A percentile compares a stretch with the other conserved stretches of the same genome.
Evolutionary conservation across 1,140 invertebrate species (phyloP).

Genomic region (Halyomorpha halys): DNA sequence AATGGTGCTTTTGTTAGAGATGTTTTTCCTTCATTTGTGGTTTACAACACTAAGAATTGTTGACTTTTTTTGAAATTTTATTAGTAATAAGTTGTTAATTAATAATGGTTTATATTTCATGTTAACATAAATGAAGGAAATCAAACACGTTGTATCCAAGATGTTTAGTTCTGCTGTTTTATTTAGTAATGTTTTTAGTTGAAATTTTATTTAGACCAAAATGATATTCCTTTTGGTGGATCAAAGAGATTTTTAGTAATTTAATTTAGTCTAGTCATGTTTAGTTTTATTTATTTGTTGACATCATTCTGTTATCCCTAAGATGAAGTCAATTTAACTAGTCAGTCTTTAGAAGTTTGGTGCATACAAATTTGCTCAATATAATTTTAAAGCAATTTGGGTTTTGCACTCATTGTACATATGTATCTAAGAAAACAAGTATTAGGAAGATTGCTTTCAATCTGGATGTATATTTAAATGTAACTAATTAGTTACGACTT

Average conservation of each 20-base stretch:
- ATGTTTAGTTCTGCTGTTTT: too few relatives aligned
- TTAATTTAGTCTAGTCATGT: slow-evolving; percentile 7
- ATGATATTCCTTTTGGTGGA: slow-evolving; percentile 5
- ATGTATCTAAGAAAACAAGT: neutral
- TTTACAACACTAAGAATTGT: too few relatives aligned
- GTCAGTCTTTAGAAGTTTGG: slow-evolving; percentile 3
- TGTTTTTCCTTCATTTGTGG: too few relatives aligned
- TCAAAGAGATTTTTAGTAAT: slow-evolving; percentile 5
- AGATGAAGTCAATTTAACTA: slow-evolving; percentile 7
- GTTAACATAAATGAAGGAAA: too few relatives aligned
- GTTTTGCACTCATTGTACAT: slow-evolving; percentile 9
- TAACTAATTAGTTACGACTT: neutral
- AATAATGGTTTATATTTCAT: too few relatives aligned
- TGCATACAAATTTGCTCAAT: slow-evolving; percentile 11
- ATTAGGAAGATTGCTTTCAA: slow-evolving; percentile 12
- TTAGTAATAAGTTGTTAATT: too few relatives aligned
- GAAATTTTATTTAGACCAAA: neutral
- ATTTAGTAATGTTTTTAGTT: too few relatives aligned
- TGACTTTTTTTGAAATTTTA: too few relatives aligned
- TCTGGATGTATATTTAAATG: slow-evolving; percentile 11
- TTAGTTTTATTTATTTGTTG: slow-evolving; percentile 1
- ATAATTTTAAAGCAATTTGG: slow-evolving; percentile 8
- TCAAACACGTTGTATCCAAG: too few relatives aligned
- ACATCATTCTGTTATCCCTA: neutral
- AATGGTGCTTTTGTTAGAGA: too few relatives aligned